Evolutionary conservation across 2,797 vertebrate species (phyloP).

Genomic region (Rhincodon typus): DNA sequence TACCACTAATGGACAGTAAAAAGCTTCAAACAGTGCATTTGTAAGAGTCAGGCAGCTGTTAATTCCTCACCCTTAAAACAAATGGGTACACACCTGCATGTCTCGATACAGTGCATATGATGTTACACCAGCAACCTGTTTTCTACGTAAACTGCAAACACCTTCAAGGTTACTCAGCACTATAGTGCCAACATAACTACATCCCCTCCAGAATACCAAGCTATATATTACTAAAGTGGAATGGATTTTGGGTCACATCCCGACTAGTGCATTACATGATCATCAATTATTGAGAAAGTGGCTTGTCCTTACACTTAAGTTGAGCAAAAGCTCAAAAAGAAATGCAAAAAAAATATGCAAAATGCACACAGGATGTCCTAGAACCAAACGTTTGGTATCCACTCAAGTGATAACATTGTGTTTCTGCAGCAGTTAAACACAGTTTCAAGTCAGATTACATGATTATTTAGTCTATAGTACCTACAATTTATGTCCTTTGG

Average conservation of each 20-base stretch:
- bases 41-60: neutral
- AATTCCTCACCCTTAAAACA: neutral
- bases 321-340: no score
- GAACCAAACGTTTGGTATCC: neutral
- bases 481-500: neutral
- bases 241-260: neutral
- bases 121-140: neutral
- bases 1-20: neutral
- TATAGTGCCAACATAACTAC: neutral
- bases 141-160: neutral
- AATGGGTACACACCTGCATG: neutral
- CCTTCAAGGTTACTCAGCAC: neutral
- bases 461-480: neutral
- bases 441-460: neutral
- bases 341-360: neutral
- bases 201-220: no score
- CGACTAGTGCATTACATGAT: neutral
- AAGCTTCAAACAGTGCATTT: neutral
- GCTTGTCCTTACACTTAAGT: neutral
- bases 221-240: neutral
- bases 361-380: neutral
- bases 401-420: neutral
- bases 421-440: neutral
- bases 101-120: neutral
- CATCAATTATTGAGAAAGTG: neutral